Conservation (phyloP, 2,113 vertebrate genomes). For the Poecile atricapillus region DNA sequence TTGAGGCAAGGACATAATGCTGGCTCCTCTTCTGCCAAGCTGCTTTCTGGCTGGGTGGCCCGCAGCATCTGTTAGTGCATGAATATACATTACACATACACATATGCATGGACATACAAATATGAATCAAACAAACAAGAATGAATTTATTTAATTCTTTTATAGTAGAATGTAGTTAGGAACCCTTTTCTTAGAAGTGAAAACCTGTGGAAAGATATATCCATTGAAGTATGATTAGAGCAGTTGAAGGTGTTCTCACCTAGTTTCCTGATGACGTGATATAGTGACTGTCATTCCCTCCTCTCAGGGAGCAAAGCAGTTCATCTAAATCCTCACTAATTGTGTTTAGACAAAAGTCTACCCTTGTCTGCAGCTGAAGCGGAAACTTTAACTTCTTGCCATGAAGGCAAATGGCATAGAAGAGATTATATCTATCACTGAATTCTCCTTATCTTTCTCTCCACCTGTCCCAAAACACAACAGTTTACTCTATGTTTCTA, state of each 20-base stretch:
- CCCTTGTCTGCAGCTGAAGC: not conserved
- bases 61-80: not conserved
- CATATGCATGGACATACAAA: not conserved
- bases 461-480: not conserved
- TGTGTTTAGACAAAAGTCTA: not conserved
- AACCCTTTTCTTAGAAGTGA: not conserved
- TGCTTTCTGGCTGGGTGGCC: not conserved
- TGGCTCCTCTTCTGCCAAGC: not conserved
- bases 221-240: not conserved
- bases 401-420: not conserved
- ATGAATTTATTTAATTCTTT: not conserved
- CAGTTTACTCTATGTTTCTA: not conserved
- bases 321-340: not conserved
- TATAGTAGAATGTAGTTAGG: not conserved
- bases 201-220: not conserved
- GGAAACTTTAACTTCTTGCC: not conserved
- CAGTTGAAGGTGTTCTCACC: not conserved
- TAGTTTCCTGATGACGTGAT: not conserved
- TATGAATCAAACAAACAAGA: no score
- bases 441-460: not conserved
- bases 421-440: not conserved
- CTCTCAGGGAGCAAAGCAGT: not conserved
- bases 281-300: not conserved
- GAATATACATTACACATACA: not conserved
- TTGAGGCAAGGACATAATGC: not conserved